phyloP scores from a whole-genome alignment of 2,113 vertebrate genomes.

The Osmerus eperlanus region DNA sequence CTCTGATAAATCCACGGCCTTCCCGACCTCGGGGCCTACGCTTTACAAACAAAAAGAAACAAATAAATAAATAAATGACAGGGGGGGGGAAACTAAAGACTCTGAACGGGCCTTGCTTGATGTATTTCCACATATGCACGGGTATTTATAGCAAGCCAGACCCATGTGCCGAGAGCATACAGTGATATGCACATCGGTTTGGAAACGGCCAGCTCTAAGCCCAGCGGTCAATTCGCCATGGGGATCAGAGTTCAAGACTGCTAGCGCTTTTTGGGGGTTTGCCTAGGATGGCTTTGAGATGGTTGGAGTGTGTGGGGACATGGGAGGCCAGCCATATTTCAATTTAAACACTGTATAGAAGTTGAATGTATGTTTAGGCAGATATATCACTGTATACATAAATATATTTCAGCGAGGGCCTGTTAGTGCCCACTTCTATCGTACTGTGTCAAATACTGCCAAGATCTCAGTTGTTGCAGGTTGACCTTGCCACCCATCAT shows the following conservation, averaged over 20 bases:
- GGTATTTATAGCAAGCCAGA: slow-evolving; percentile 44
- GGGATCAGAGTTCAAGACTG: slow-evolving; percentile 20
- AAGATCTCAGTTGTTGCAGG: slow-evolving; percentile 16
- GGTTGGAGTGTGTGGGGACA: slow-evolving; percentile 10
- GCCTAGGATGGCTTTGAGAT: background rate
- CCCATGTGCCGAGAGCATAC: slow-evolving; percentile 32
- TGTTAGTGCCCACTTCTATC: slow-evolving; percentile 21
- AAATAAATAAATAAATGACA: background rate
- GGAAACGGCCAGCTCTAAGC: slow-evolving; percentile 7
- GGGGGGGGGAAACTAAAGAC: background rate
- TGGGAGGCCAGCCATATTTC: slow-evolving; percentile 25
- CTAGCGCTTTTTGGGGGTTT: background rate
- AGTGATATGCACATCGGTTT: slow-evolving; percentile 46
- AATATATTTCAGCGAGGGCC: slow-evolving; percentile 10
- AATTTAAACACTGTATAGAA: slow-evolving; percentile 37
- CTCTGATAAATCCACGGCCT: slow-evolving; percentile 27
- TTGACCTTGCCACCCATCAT: slow-evolving; percentile 51
- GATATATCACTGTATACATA: slow-evolving; percentile 30
- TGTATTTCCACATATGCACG: slow-evolving; percentile 41
- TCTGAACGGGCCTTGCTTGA: slow-evolving; percentile 9
- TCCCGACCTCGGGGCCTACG: background rate
- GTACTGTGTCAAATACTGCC: slow-evolving; percentile 8
- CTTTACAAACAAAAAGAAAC: background rate
- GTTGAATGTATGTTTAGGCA: slow-evolving; percentile 26
- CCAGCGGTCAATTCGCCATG: background rate